These are phyloP conservation scores for Rhynchonycteris naso DNA, from an alignment of 2,797 vertebrate genomes.

Conservation along the genomic window DNA sequence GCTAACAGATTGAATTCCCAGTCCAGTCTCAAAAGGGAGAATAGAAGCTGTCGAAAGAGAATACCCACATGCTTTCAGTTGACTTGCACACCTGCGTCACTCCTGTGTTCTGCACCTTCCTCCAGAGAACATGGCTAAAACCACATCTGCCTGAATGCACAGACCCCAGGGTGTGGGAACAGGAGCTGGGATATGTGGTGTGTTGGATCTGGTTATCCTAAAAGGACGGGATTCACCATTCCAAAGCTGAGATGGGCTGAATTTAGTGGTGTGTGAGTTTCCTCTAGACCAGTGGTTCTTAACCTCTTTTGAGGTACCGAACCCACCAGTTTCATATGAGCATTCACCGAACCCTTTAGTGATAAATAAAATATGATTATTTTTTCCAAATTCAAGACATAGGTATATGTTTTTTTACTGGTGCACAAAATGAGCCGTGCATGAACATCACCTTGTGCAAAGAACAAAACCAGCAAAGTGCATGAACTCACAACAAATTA, in stretches of 20 bases:
- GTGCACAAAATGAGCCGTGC: no score
- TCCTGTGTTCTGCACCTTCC: fast-evolving
- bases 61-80: not conserved
- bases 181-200: not conserved
- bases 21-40: not conserved
- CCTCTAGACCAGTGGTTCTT: no score
- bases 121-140: not conserved
- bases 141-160: not conserved
- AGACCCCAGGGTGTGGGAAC: not conserved
- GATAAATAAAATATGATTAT: no score
- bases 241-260: not conserved
- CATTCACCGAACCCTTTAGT: no score
- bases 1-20: not conserved
- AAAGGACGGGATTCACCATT: not conserved
- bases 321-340: no score
- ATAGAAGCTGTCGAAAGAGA: not conserved
- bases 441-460: no score
- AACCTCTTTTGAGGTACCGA: no score
- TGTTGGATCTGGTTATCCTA: no score
- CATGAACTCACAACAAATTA: no score
- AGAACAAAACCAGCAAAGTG: no score
- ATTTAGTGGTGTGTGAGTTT: not conserved
- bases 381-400: no score
- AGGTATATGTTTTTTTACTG: no score
- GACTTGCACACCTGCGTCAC: fast-evolving